A percentile compares a stretch with the other conserved stretches of the same genome.
Conservation (phyloP, 2,797 vertebrate species). For the Myotis findleyi region DNA sequence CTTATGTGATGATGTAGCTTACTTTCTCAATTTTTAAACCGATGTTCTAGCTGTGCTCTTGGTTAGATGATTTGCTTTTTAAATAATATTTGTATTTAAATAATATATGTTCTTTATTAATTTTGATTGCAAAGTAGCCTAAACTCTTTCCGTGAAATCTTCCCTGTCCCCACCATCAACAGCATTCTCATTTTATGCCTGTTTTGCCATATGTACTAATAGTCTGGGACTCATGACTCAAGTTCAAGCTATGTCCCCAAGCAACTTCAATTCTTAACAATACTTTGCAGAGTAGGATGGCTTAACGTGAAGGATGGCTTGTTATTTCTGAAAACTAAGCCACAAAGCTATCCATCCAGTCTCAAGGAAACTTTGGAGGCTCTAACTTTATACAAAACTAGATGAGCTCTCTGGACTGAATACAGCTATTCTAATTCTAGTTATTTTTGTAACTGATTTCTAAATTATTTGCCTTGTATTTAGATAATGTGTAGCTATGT, state of each 20-base stretch:
- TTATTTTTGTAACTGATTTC: not conserved
- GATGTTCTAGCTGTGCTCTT: not conserved
- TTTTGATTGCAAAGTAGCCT: not conserved
- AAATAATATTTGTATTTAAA: not conserved
- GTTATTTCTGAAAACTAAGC: not conserved
- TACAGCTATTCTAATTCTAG: not conserved
- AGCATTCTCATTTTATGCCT: not conserved
- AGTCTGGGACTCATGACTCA: not conserved
- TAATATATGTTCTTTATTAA: not conserved
- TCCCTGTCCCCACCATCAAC: not conserved
- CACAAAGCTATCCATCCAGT: not conserved
- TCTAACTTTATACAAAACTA: not conserved
- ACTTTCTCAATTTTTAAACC: not conserved
- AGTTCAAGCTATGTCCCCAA: not conserved
- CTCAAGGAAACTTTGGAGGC: not conserved
- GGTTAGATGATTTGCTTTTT: not conserved
- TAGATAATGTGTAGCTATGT: not conserved
- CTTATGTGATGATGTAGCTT: not conserved
- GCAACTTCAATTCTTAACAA: not conserved
- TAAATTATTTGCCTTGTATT: not conserved
- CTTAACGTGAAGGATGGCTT: not conserved
- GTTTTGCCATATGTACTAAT: not conserved
- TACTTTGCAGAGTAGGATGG: not conserved
- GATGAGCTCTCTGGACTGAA: not conserved
- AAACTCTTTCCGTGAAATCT: not conserved